phyloP scores from a whole-genome alignment of 2,888 invertebrate species.

The Lithophane ornitopus region DNA sequence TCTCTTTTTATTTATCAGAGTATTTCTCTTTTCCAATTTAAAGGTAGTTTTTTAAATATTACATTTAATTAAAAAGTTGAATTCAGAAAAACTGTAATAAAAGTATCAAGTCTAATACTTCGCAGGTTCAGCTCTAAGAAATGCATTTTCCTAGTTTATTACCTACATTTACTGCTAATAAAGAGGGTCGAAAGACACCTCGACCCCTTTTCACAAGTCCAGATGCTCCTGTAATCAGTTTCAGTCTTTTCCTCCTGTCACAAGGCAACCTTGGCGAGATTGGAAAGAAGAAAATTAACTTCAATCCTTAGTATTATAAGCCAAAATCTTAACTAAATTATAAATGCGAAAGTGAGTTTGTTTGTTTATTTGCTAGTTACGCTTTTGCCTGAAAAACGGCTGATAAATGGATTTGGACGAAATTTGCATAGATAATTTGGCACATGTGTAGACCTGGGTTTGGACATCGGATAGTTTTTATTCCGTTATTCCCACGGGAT shows the following conservation, averaged over 20 bases:
- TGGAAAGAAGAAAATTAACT: neutral
- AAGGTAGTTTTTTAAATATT: neutral
- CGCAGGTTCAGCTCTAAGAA: neutral
- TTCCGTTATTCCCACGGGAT: no score
- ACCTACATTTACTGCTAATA: neutral
- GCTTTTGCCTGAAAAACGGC: no score
- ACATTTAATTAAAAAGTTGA: neutral
- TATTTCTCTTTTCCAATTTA: neutral
- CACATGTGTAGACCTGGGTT: no score
- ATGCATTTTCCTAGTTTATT: conserved; percentile 11
- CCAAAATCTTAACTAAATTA: neutral
- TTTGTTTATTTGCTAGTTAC: no score
- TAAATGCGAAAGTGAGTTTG: no score
- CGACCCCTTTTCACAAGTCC: no score
- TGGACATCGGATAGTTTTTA: no score
- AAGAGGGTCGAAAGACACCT: neutral
- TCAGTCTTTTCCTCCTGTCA: conserved; percentile 1
- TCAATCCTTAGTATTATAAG: neutral
- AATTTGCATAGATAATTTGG: no score
- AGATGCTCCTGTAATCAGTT: conserved; percentile 12
- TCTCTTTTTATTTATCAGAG: neutral
- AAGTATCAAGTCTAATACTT: neutral
- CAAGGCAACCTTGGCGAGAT: neutral
- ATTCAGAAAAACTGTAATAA: neutral
- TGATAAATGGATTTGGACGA: no score